Evolutionary conservation across 1,140 invertebrate species (phyloP).

Genomic region (Hyposmocoma kahamanoa): DNA sequence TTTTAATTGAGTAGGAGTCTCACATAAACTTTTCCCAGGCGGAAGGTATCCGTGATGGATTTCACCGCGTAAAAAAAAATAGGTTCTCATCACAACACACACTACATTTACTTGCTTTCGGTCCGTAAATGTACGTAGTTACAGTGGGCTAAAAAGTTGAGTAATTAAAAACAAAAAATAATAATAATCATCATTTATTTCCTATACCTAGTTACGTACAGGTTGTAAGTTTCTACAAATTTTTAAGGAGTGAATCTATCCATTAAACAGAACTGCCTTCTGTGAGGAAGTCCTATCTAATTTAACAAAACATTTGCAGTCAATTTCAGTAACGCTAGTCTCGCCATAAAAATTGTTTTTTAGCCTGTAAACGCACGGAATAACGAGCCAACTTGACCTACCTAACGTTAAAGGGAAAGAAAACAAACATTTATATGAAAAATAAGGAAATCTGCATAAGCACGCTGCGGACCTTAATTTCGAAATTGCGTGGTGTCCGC

Average conservation of each 20-base stretch:
- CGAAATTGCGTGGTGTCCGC: slow-evolving; percentile 43
- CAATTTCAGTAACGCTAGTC: not conserved
- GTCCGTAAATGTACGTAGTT: too few relatives aligned
- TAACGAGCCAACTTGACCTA: not conserved
- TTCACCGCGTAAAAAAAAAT: too few relatives aligned
- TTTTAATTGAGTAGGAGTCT: too few relatives aligned
- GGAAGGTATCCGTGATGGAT: too few relatives aligned
- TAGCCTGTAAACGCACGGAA: not conserved
- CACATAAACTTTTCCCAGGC: too few relatives aligned
- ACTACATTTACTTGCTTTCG: too few relatives aligned
- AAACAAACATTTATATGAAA: not conserved
- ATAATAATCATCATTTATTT: too few relatives aligned
- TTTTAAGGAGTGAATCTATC: not conserved
- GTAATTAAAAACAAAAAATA: too few relatives aligned
- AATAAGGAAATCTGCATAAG: slow-evolving; percentile 16
- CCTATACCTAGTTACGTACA: too few relatives aligned
- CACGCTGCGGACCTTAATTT: slow-evolving; percentile 36
- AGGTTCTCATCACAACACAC: too few relatives aligned
- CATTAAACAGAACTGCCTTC: not conserved
- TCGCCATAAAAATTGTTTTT: not conserved
- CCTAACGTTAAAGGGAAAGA: not conserved
- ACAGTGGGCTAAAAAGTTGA: too few relatives aligned
- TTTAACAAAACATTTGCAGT: not conserved
- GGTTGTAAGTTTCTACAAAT: too few relatives aligned
- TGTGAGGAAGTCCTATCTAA: not conserved